These are phyloP conservation scores for Nymphalis io DNA, from an alignment of 1,140 invertebrate genomes.

Conservation along the genomic window DNA sequence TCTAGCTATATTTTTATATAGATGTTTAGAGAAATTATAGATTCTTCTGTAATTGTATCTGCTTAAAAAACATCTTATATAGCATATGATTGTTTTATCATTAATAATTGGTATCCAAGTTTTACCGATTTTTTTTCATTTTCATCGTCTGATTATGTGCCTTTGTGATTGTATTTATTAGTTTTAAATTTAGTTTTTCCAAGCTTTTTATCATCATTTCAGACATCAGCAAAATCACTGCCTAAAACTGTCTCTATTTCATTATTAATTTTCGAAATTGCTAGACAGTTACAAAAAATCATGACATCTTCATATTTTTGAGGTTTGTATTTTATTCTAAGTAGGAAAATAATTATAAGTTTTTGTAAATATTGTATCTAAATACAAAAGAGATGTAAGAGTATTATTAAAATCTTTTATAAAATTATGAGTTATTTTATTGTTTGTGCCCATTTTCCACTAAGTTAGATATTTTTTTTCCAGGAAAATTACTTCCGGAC, in stretches of 20 bases:
- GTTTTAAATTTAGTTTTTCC: conserved; percentile 49
- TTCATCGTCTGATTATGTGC: conserved; percentile 49
- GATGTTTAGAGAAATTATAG: background rate
- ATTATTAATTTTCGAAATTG: conserved; percentile 5
- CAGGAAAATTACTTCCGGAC: no score
- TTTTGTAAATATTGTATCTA: conserved; percentile 79
- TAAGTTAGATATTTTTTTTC: background rate
- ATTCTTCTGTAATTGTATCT: background rate
- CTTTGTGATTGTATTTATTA: conserved; percentile 61
- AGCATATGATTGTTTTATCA: background rate
- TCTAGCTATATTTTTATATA: background rate
- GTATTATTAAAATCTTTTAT: conserved; percentile 73
- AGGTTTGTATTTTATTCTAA: conserved; percentile 46
- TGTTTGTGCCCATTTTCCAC: background rate
- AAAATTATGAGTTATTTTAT: conserved; percentile 42
- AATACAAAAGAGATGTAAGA: conserved; percentile 71
- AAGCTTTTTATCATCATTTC: conserved; percentile 60
- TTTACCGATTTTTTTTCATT: background rate
- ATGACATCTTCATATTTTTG: conserved; percentile 55
- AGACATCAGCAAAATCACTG: conserved; percentile 74
- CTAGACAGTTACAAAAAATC: conserved; percentile 37
- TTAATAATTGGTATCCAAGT: background rate
- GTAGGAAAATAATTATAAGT: conserved; percentile 59
- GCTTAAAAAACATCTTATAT: background rate
- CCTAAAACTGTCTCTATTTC: conserved; percentile 54